Evolutionary conservation across 2,113 vertebrate genomes (phyloP).

Genomic region (Conger conger): DNA sequence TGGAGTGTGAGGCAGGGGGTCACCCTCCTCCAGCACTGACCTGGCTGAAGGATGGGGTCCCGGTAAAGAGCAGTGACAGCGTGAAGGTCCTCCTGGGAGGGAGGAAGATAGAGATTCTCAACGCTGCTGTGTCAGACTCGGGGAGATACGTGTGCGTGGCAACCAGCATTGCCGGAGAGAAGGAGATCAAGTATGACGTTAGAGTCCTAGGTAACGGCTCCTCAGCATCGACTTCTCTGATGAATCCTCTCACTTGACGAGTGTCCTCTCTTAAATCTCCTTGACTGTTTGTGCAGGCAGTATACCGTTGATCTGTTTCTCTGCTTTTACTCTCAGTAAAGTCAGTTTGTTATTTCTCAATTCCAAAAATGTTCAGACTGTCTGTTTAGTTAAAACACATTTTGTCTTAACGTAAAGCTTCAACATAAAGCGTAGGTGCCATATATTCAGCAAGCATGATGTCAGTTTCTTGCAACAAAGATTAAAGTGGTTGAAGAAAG

Average conservation of each 20-base stretch:
- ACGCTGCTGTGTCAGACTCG: conserved; percentile 60
- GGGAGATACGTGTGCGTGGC: conserved; percentile 90
- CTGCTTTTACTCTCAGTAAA: background rate
- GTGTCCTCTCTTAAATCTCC: background rate
- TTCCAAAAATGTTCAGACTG: background rate
- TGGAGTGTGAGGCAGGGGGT: conserved; percentile 86
- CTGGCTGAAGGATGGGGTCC: conserved; percentile 89
- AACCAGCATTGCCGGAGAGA: conserved; percentile 89
- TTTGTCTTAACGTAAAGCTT: background rate
- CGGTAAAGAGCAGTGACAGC: conserved; percentile 71
- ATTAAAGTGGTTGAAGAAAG: conserved; percentile 4
- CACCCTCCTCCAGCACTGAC: conserved; percentile 85
- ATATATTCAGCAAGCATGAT: background rate
- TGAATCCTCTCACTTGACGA: background rate
- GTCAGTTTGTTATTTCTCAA: background rate
- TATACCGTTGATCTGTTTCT: background rate
- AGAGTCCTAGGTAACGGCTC: conserved; percentile 79
- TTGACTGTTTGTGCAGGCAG: background rate
- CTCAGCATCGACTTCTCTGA: background rate
- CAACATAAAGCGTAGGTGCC: background rate
- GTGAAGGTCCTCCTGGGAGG: conserved; percentile 77
- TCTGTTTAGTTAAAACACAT: background rate
- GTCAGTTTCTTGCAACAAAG: background rate
- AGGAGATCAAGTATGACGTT: conserved; percentile 86
- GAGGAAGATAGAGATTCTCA: conserved; percentile 79